Evolutionary conservation across 1,140 invertebrate species (phyloP), one percentile per base, ranked within the genome.

Genomic region (Drosophila pandora): DNA sequence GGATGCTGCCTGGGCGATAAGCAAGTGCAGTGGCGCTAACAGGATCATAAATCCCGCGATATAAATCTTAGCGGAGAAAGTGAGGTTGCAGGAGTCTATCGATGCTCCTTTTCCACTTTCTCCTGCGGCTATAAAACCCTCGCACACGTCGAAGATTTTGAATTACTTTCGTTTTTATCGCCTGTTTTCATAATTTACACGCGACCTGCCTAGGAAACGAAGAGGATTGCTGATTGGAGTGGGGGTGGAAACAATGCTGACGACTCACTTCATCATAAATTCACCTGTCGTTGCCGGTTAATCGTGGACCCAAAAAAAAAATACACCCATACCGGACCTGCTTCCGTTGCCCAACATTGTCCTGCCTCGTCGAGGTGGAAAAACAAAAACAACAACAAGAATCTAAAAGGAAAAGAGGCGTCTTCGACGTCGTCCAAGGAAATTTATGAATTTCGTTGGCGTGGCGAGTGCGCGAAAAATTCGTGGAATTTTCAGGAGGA

Each of bases 121-220:
- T 63, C 73, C 67, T 69, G 55, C 48, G 57, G 58, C 22, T 30
- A 69, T 69, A 69, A 47, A 75, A 62, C 49, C 63, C 63, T 67
- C 56, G 68, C 78, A 67, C 77, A 69, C 56, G 67, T 69, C 52
- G 76, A 78, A 76, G 79, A 83, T 77, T 89, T 79, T 89, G 76
- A 87, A 87, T 83, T 83, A 87, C 79, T 87, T 87, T 87, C 83
- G 71, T 76, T 87, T 87, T 87, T 87, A 87, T 85, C 73, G 58
- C 73, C 69, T 9, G 69, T 78, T 65, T 57, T 71, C 62, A 77
- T 77, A 77, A 77, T 77, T 77, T 77, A 77, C 72, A 76, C 71
- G 62, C 71, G 73, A 76, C 72, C 30, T 60, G 73, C 73, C 72
- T 76, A 75, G 71, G 21, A 53, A 73, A 63, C 30, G 37, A 34